A percentile compares a stretch with the other conserved stretches of the same genome.
Evolutionary conservation across 2,797 vertebrate genomes (phyloP).

Genomic region (Clarias laeviceps): DNA sequence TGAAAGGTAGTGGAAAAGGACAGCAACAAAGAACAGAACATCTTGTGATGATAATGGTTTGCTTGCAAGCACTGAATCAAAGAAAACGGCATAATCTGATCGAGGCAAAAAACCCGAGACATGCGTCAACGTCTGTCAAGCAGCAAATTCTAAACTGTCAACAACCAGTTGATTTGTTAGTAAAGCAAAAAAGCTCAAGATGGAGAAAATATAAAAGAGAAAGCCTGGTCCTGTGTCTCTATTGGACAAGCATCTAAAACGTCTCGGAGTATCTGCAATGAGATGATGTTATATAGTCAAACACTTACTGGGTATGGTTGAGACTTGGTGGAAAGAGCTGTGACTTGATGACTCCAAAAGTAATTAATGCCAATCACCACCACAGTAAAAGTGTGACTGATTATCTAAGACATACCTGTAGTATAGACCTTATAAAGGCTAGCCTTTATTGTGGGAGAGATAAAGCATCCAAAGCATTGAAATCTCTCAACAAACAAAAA

Average conservation of each 20-base stretch:
- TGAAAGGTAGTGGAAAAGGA: constrained; percentile 8
- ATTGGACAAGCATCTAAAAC: constrained; percentile 36
- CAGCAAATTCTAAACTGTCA: constrained; percentile 25
- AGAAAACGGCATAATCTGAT: constrained; percentile 29
- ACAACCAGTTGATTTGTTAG: constrained; percentile 29
- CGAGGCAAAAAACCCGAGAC: background rate
- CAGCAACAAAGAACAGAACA: constrained; percentile 13
- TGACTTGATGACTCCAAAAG: constrained; percentile 66
- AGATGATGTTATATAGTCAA: constrained; percentile 65
- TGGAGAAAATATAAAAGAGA: constrained; percentile 34
- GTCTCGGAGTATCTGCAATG: constrained; percentile 50
- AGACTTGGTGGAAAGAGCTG: constrained; percentile 62
- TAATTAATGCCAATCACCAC: constrained; percentile 65
- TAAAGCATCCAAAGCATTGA: constrained; percentile 27
- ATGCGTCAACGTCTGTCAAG: constrained; percentile 32
- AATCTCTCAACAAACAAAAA: constrained; percentile 26
- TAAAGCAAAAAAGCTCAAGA: constrained; percentile 39
- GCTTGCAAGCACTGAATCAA: constrained; percentile 33
- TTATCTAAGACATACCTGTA: constrained; percentile 41
- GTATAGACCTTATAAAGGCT: constrained; percentile 36
- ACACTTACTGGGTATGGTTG: constrained; percentile 75
- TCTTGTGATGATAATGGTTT: constrained; percentile 5
- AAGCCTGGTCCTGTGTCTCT: constrained; percentile 45
- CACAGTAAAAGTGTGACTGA: constrained; percentile 33
- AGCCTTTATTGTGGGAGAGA: constrained; percentile 32